Conservation (phyloP, 2,888 invertebrate genomes). For the Dasypolia templi region DNA sequence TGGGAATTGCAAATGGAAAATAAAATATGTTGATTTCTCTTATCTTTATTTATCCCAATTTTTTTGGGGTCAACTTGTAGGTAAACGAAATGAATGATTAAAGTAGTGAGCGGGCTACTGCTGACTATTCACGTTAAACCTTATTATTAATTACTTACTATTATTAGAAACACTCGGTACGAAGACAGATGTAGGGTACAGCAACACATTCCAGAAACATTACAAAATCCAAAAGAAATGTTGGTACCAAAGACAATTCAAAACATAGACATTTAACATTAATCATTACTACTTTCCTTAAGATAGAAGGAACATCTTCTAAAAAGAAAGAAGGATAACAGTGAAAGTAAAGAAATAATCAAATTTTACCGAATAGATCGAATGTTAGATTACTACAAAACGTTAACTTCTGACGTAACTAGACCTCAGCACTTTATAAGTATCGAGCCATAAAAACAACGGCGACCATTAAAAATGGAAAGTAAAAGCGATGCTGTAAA, state of each 20-base stretch:
- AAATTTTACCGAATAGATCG: slow-evolving; percentile 71
- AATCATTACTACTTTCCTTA: slow-evolving; percentile 12
- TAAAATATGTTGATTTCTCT: too few species aligned
- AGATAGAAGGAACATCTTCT: slow-evolving; percentile 2
- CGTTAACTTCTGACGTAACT: slow-evolving; percentile 72
- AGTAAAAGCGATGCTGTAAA: slow-evolving; percentile 47
- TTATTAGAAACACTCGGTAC: neutral
- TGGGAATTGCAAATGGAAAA: too few species aligned
- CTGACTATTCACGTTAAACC: too few species aligned
- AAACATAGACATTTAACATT: neutral
- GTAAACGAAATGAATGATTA: too few species aligned
- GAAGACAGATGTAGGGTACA: neutral
- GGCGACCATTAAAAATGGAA: slow-evolving; percentile 52
- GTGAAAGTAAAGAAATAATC: slow-evolving; percentile 70
- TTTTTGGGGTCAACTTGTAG: too few species aligned
- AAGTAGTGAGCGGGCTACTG: too few species aligned
- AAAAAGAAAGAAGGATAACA: slow-evolving; percentile 40
- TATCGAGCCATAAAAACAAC: slow-evolving; percentile 63
- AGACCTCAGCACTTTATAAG: slow-evolving; percentile 72
- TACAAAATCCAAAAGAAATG: neutral
- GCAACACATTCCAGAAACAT: neutral
- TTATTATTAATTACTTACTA: too few species aligned
- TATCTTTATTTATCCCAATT: too few species aligned
- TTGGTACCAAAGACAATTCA: neutral
- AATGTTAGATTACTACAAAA: slow-evolving; percentile 33